Evolutionary conservation across 2,797 vertebrate genomes (phyloP).

Genomic region (Meda fulgida): DNA sequence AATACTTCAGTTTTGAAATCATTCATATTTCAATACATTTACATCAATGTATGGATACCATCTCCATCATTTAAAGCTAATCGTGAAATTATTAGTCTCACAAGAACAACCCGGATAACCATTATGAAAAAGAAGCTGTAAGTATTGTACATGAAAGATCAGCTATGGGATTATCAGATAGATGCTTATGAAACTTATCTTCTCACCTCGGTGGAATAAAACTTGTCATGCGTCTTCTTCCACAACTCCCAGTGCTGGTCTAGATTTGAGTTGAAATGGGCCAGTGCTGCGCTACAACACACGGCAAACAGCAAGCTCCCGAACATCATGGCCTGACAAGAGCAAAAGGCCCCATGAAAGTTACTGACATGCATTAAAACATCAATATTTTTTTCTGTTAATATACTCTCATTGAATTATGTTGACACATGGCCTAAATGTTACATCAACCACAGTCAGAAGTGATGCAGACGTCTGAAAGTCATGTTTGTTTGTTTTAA

Average conservation of each 20-base stretch:
- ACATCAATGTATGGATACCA: background rate
- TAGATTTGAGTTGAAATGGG: constrained; percentile 70
- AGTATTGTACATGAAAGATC: background rate
- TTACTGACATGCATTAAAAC: background rate
- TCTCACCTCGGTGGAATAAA: constrained; percentile 76
- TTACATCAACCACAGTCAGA: background rate
- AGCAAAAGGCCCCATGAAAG: rapidly evolving
- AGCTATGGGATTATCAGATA: background rate
- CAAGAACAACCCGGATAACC: background rate
- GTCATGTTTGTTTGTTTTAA: background rate
- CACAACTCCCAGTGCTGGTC: constrained; percentile 85
- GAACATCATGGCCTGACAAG: constrained; percentile 62
- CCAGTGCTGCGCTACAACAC: constrained; percentile 57
- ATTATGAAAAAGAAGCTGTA: background rate
- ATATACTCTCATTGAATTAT: background rate
- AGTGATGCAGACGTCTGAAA: background rate
- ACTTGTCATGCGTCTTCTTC: constrained; percentile 81
- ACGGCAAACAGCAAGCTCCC: constrained; percentile 66
- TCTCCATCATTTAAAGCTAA: background rate
- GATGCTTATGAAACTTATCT: background rate
- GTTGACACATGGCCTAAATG: background rate
- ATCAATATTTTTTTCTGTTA: too few species aligned
- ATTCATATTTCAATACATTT: background rate
- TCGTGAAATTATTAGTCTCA: background rate
- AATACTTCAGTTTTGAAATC: background rate